Evolutionary conservation across 2,797 vertebrate species (phyloP).

Genomic region (Enteromius unitaeniatus): DNA sequence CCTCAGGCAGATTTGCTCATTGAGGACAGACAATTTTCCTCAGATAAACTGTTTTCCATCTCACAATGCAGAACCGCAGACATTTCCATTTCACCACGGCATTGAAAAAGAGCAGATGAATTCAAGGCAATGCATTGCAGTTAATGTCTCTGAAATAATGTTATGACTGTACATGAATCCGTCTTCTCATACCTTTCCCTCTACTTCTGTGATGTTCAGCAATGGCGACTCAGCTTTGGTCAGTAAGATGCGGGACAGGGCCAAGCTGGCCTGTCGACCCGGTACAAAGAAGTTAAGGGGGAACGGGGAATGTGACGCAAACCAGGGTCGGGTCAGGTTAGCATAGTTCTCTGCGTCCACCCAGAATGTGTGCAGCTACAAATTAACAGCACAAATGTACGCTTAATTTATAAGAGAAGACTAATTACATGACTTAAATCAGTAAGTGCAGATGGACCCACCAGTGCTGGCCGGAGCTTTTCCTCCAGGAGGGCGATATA

Average conservation of each 20-base stretch:
- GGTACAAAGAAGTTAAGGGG: constrained; percentile 91
- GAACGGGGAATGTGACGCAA: constrained; percentile 92
- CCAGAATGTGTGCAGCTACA: constrained; percentile 97
- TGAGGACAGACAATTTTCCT: background rate
- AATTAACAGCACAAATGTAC: constrained; percentile 39
- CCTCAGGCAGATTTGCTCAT: background rate
- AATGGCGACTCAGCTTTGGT: constrained; percentile 89
- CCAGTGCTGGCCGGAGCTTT: constrained; percentile 91
- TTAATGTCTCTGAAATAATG: background rate
- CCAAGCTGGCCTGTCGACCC: constrained; percentile 83
- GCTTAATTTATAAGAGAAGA: background rate
- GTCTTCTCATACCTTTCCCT: constrained; percentile 85
- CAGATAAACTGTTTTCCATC: constrained; percentile 58
- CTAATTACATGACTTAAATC: background rate
- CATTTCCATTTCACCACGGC: constrained; percentile 28
- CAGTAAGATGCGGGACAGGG: constrained; percentile 89
- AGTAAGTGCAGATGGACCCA: constrained; percentile 65
- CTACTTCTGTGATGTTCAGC: constrained; percentile 88
- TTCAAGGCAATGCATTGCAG: background rate
- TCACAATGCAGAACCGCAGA: constrained; percentile 40
- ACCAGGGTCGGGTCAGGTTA: constrained; percentile 93
- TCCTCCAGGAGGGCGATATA: constrained; percentile 95
- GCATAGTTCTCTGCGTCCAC: constrained; percentile 95
- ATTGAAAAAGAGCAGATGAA: background rate
- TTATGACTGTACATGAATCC: background rate